Conservation (phyloP, 2,888 invertebrate species). For the Balanococcus diminutus region DNA sequence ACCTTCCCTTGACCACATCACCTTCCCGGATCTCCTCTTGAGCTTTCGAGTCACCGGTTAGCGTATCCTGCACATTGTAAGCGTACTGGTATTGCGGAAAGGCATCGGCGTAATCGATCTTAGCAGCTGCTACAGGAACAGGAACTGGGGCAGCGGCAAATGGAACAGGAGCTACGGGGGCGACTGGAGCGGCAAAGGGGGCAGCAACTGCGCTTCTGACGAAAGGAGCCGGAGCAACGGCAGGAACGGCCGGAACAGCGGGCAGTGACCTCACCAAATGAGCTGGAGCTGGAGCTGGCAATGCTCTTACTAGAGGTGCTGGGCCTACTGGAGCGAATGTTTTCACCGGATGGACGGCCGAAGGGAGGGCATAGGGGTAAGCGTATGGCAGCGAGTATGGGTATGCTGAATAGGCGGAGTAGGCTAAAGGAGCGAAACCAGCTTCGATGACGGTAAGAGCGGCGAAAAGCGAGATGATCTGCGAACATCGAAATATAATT, state of each 20-base stretch:
- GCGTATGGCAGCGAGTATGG: slow-evolving; percentile 42
- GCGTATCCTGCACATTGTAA: slow-evolving; percentile 59
- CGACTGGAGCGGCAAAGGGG: neutral
- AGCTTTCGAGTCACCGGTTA: slow-evolving; percentile 60
- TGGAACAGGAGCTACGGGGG: neutral
- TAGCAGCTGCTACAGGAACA: slow-evolving; percentile 59
- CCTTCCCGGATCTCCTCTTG: slow-evolving; percentile 60
- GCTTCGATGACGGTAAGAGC: slow-evolving; percentile 18
- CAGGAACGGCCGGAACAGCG: slow-evolving; percentile 19
- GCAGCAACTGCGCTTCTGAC: neutral
- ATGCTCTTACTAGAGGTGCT: neutral
- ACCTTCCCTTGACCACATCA: slow-evolving; percentile 61
- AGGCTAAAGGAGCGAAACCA: slow-evolving; percentile 36
- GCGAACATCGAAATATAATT: neutral
- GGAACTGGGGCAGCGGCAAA: slow-evolving; percentile 6
- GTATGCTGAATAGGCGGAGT: neutral
- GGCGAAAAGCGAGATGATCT: slow-evolving; percentile 8
- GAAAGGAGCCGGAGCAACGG: neutral
- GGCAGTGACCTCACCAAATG: neutral
- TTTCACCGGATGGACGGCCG: neutral
- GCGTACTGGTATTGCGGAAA: slow-evolving; percentile 59
- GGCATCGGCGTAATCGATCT: slow-evolving; percentile 58
- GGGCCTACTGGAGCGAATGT: slow-evolving; percentile 11
- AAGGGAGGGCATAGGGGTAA: neutral
- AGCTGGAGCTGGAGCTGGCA: neutral